phyloP scores from a whole-genome alignment of 2,113 vertebrate species.

The Lophochroa leadbeateri region DNA sequence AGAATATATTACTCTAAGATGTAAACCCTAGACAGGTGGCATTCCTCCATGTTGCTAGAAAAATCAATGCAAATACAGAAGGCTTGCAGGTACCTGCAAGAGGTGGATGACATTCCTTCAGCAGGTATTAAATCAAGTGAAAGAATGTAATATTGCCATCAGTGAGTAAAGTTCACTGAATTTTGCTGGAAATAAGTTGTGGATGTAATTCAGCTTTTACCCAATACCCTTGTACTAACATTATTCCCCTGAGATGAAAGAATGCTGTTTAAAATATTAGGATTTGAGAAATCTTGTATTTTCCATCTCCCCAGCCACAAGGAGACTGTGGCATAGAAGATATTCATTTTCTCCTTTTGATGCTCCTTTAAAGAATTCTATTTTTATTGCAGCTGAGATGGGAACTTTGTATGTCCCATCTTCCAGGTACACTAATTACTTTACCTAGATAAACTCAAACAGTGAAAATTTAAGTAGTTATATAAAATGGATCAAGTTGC shows the following conservation, averaged over 20 bases:
- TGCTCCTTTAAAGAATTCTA: neutral
- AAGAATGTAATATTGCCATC: neutral
- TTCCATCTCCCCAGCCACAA: neutral
- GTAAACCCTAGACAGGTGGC: neutral
- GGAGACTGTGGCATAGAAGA: neutral
- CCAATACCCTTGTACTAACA: neutral
- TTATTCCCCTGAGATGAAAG: neutral
- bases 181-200: neutral
- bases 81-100: neutral
- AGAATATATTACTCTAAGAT: neutral
- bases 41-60: neutral
- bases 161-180: neutral
- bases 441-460: neutral
- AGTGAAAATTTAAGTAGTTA: neutral
- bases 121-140: neutral
- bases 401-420: neutral
- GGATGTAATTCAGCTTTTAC: neutral
- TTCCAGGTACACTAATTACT: conserved; percentile 9
- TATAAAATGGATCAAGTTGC: neutral
- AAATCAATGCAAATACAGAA: neutral
- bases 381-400: neutral
- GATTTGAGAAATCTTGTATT: neutral
- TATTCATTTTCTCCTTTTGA: neutral
- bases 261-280: neutral
- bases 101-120: neutral